phyloP scores from a whole-genome alignment of 2,797 vertebrate genomes.

The Crocidura indochinensis region DNA sequence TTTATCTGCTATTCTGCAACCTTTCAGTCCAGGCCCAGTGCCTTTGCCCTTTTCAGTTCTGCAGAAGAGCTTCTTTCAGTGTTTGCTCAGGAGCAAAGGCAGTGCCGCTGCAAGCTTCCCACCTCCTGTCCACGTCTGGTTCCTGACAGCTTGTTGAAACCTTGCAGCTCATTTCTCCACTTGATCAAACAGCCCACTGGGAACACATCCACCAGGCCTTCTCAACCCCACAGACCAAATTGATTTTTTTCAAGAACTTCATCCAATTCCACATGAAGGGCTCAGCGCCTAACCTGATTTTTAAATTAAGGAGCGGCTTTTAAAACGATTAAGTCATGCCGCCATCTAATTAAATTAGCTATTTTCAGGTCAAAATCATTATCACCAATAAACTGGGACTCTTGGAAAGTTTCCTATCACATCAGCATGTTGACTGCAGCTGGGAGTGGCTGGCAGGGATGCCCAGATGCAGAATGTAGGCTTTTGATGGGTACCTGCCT shows the following conservation, averaged over 20 bases:
- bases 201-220: constrained; percentile 17
- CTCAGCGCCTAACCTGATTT: constrained; percentile 29
- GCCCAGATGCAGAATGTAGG: too few species aligned
- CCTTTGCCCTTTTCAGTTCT: too few species aligned
- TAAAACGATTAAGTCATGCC: constrained; percentile 24
- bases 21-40: too few species aligned
- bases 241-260: constrained; percentile 58
- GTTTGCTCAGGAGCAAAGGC: too few species aligned
- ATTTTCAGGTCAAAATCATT: background rate
- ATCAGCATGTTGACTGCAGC: background rate
- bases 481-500: background rate
- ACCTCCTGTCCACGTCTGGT: too few species aligned
- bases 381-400: background rate
- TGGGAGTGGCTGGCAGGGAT: background rate
- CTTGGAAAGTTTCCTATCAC: background rate
- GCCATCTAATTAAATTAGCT: background rate
- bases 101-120: too few species aligned
- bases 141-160: too few species aligned
- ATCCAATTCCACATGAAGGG: constrained; percentile 8
- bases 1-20: too few species aligned
- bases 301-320: constrained; percentile 59
- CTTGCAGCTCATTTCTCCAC: too few species aligned
- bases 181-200: constrained; percentile 42
- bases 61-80: too few species aligned
- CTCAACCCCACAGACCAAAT: background rate